Percentiles rank a stretch among this genome's conserved stretches.
Conservation (phyloP, 2,113 vertebrate genomes). For the Alethe castanea region DNA sequence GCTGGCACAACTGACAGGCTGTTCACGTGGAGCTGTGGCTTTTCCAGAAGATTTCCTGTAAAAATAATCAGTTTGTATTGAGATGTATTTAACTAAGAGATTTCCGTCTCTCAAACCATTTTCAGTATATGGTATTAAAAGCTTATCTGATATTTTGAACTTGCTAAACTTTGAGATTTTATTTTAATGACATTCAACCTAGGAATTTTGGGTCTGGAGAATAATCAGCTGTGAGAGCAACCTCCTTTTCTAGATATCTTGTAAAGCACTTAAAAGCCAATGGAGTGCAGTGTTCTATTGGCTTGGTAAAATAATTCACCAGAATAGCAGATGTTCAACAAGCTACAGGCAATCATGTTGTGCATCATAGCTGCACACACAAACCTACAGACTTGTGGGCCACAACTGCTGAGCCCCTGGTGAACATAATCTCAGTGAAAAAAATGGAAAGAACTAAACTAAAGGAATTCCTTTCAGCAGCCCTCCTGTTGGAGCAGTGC, state of each 20-base stretch:
- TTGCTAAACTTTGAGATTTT: neutral
- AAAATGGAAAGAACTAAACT: neutral
- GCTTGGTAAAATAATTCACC: neutral
- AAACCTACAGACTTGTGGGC: neutral
- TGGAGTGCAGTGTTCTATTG: neutral
- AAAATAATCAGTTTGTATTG: slow-evolving; percentile 5
- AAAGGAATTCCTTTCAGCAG: neutral
- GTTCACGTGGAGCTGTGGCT: neutral
- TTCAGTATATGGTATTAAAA: neutral
- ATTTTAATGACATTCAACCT: neutral
- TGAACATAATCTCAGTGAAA: neutral
- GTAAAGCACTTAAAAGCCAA: neutral
- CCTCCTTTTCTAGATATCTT: neutral
- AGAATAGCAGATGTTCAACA: neutral
- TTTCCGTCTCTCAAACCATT: neutral
- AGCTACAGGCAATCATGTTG: neutral
- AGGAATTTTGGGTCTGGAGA: neutral
- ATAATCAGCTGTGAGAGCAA: neutral
- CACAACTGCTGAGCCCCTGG: neutral
- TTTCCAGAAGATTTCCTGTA: slow-evolving; percentile 15
- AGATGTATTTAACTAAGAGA: neutral
- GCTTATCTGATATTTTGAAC: neutral
- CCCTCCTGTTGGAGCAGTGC: neutral
- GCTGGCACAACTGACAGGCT: neutral
- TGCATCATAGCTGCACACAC: neutral